phyloP scores from a whole-genome alignment of 2,113 vertebrate genomes.

The Pituophis catenifer region DNA sequence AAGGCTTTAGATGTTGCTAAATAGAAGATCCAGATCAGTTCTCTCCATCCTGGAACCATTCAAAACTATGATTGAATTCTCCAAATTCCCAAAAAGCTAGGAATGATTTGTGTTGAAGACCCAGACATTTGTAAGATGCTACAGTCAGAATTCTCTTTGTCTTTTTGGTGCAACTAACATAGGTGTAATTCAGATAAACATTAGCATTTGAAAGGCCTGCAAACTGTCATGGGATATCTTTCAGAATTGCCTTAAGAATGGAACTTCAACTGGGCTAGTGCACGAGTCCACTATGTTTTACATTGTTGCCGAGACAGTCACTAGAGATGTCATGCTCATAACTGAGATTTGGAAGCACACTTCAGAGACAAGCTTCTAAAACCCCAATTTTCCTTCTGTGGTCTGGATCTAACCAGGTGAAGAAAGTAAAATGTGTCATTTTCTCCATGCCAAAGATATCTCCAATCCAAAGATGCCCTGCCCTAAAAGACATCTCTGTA shows the following conservation, averaged over 20 bases:
- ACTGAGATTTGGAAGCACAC: not conserved
- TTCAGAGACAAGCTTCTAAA: not conserved
- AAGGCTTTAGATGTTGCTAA: not conserved
- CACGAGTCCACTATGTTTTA: not conserved
- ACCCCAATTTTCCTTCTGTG: not conserved
- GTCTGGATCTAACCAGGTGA: not conserved
- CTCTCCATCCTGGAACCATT: too few relatives aligned
- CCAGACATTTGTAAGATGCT: too few relatives aligned
- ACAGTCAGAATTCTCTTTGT: too few relatives aligned
- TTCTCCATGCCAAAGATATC: not conserved
- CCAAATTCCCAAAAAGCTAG: too few relatives aligned
- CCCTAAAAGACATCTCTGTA: not conserved
- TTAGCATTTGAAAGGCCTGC: not conserved
- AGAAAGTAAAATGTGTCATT: not conserved
- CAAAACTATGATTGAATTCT: too few relatives aligned
- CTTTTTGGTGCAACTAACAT: not conserved
- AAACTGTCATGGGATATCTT: not conserved
- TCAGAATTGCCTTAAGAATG: not conserved
- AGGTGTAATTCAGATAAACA: not conserved
- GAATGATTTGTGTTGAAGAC: too few relatives aligned
- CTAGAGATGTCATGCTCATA: not conserved
- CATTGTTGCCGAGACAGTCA: not conserved
- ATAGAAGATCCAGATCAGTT: too few relatives aligned
- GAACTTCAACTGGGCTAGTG: not conserved
- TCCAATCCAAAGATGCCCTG: not conserved